These are phyloP conservation scores for Anarhynchus alexandrinus DNA, from an alignment of 2,113 vertebrate genomes.

Conservation along the genomic window DNA sequence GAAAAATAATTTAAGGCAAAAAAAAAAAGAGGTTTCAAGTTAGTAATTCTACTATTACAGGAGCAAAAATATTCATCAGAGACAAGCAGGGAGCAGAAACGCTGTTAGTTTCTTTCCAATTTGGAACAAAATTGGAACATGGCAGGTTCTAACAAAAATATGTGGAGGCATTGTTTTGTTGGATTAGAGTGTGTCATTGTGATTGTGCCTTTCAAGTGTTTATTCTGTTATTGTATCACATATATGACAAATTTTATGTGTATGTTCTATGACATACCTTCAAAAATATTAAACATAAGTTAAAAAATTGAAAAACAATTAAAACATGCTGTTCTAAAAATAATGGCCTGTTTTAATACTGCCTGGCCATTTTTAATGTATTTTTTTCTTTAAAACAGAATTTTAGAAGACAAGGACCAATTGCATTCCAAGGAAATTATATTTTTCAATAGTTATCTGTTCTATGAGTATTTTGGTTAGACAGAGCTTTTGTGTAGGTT, in stretches of 20 bases:
- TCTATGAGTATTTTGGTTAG: background rate
- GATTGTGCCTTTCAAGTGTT: background rate
- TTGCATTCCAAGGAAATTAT: background rate
- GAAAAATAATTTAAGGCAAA: background rate
- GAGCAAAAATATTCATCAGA: background rate
- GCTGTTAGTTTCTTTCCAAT: background rate
- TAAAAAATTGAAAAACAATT: background rate
- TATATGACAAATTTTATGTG: background rate
- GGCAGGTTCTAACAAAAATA: background rate
- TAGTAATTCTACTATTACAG: background rate
- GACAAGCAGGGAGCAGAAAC: background rate
- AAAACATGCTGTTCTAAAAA: background rate
- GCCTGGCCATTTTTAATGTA: background rate
- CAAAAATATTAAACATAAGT: background rate
- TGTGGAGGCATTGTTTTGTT: background rate
- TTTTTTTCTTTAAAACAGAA: background rate
- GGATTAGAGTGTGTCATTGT: background rate
- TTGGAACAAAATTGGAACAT: background rate
- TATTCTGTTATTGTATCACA: background rate
- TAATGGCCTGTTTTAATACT: background rate
- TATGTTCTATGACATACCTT: background rate
- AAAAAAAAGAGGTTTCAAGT: no score
- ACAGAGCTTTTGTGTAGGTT: background rate
- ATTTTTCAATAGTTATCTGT: background rate
- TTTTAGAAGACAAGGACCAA: background rate